A percentile compares a stretch with the other conserved stretches of the same genome.
Evolutionary conservation across 2,888 invertebrate genomes (phyloP).

Genomic region (Ashinkailepas kermadecensis): DNA sequence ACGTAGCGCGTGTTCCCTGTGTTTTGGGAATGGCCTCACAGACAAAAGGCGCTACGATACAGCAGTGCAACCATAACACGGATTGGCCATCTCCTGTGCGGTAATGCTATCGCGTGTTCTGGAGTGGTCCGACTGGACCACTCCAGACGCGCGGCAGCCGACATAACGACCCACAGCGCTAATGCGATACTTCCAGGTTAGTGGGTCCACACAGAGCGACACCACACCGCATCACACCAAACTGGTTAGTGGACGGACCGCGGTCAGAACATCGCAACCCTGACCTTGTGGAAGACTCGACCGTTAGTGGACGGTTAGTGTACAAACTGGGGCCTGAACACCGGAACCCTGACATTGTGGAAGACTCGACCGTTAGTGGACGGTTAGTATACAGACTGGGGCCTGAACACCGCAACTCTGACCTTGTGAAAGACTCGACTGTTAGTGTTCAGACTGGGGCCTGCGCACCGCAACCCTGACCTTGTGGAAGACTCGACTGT

Average conservation of each 20-base stretch:
- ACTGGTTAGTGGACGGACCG: neutral
- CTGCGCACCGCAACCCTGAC: neutral
- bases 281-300: conserved; percentile 29
- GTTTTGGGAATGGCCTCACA: too few species aligned
- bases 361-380: conserved; percentile 31
- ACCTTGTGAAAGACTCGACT: conserved; percentile 30
- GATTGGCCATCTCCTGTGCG: too few species aligned
- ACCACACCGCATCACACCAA: neutral
- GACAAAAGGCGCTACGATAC: too few species aligned
- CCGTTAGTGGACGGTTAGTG: conserved; percentile 30
- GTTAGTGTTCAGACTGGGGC: conserved; percentile 31
- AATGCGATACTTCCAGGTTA: too few species aligned
- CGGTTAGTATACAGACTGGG: conserved; percentile 26
- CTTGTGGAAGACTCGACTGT: conserved; percentile 31
- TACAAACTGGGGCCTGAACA: conserved; percentile 27
- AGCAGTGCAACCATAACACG: too few species aligned
- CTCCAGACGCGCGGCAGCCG: too few species aligned
- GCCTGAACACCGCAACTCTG: neutral
- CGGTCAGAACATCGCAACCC: neutral
- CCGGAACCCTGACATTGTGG: conserved; percentile 25
- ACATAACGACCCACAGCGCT: too few species aligned
- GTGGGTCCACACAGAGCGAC: too few species aligned
- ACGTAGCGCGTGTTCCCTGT: too few species aligned
- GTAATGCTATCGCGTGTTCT: too few species aligned
- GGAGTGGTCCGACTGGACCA: too few species aligned